Evolutionary conservation across 2,797 vertebrate genomes (phyloP).

Genomic region (Alcedo atthis): DNA sequence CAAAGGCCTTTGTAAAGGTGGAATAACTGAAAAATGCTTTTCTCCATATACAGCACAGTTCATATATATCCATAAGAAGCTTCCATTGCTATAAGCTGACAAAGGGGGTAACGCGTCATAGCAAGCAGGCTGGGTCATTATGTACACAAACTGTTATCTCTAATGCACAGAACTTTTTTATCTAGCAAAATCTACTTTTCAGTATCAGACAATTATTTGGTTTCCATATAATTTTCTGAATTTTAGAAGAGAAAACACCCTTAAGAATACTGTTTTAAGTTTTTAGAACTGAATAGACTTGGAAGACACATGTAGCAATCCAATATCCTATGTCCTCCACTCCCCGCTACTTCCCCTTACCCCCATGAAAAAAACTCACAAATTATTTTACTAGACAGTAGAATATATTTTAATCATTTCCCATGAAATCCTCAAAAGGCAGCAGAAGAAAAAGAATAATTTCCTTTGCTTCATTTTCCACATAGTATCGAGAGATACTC

Average conservation of each 20-base stretch:
- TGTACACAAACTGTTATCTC: not conserved
- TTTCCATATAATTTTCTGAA: not conserved
- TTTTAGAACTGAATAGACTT: not conserved
- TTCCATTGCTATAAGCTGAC: not conserved
- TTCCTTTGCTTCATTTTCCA: not conserved
- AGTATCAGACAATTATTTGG: not conserved
- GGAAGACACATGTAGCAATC: not conserved
- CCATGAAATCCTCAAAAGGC: not conserved
- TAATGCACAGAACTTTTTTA: not conserved
- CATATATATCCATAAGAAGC: not conserved
- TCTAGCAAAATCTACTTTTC: not conserved
- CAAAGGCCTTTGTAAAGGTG: not conserved
- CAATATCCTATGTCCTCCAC: not conserved
- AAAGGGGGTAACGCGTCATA: not conserved
- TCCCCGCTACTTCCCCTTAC: not conserved
- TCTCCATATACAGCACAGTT: not conserved
- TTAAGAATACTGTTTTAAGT: not conserved
- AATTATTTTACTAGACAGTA: not conserved
- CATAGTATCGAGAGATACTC: rapidly evolving
- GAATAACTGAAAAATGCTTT: not conserved
- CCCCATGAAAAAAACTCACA: not conserved
- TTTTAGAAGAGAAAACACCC: not conserved
- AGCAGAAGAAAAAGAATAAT: rapidly evolving
- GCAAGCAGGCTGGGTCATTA: not conserved
- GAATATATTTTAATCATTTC: not conserved